Evolutionary conservation across 2,797 vertebrate genomes (phyloP).

Genomic region (Urophycis tenuis): DNA sequence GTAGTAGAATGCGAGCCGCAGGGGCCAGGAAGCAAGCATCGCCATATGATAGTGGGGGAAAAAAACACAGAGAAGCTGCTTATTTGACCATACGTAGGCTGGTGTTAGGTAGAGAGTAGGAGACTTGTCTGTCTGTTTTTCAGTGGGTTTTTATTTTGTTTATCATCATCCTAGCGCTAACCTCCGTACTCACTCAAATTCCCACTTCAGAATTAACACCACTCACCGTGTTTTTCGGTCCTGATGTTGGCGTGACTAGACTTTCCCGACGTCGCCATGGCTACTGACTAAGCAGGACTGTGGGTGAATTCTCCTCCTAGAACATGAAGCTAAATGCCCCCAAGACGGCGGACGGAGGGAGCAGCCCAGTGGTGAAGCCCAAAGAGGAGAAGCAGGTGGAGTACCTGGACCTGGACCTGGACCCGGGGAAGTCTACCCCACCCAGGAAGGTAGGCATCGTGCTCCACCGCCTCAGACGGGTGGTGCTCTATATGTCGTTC

Average conservation of each 20-base stretch:
- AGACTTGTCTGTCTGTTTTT: constrained; percentile 3
- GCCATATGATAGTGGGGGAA: neutral
- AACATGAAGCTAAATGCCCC: constrained; percentile 66
- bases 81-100: neutral
- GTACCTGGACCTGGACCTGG: constrained; percentile 94
- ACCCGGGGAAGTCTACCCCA: constrained; percentile 93
- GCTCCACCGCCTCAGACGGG: neutral
- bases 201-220: constrained; percentile 51
- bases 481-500: neutral
- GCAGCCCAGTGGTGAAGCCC: constrained; percentile 89
- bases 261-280: neutral
- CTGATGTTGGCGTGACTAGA: constrained; percentile 8
- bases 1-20: neutral
- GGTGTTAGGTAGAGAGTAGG: neutral
- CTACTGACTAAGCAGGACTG: constrained; percentile 16
- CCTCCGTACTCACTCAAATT: constrained; percentile 38
- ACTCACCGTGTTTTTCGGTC: neutral
- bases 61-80: neutral
- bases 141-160: no score
- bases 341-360: constrained; percentile 82
- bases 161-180: constrained; percentile 50
- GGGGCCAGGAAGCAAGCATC: neutral
- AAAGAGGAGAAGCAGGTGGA: constrained; percentile 98
- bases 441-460: constrained; percentile 81
- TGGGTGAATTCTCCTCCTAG: constrained; percentile 46